Conservation (phyloP, 2,888 invertebrate species). For the Dioctria rufipes region DNA sequence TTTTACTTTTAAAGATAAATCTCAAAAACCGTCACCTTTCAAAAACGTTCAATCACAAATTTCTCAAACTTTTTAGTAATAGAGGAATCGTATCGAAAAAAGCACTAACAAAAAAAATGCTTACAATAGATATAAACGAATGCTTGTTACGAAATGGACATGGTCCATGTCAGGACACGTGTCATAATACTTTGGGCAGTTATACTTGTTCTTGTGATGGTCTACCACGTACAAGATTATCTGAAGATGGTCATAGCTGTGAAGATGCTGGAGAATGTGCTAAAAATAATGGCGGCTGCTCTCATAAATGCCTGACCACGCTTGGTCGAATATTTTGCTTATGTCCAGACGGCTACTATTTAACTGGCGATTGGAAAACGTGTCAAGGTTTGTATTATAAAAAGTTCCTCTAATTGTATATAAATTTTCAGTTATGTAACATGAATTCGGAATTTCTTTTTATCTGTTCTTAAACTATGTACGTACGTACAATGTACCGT, state of each 20-base stretch:
- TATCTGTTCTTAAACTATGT: too few relatives aligned
- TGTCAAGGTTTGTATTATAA: slow-evolving; percentile 69
- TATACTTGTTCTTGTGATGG: slow-evolving; percentile 75
- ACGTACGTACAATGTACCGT: too few relatives aligned
- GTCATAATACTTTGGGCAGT: slow-evolving; percentile 75
- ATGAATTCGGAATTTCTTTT: too few relatives aligned
- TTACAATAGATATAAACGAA: slow-evolving; percentile 75
- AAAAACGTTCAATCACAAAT: too few relatives aligned
- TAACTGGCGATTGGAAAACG: slow-evolving; percentile 69
- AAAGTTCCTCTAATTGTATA: too few relatives aligned
- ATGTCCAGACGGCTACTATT: slow-evolving; percentile 71
- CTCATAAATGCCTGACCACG: slow-evolving; percentile 72
- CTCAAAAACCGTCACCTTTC: too few relatives aligned
- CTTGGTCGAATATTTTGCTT: slow-evolving; percentile 72
- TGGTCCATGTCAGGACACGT: slow-evolving; percentile 78
- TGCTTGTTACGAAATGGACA: slow-evolving; percentile 76
- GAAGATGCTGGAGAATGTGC: slow-evolving; percentile 70
- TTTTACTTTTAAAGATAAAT: too few relatives aligned
- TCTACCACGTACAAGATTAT: slow-evolving; percentile 75
- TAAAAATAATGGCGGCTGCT: slow-evolving; percentile 72
- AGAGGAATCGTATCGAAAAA: background rate
- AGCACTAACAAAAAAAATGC: slow-evolving; percentile 4
- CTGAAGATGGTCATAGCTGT: slow-evolving; percentile 74
- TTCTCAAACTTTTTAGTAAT: background rate
- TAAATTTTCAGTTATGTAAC: too few relatives aligned